A percentile compares a stretch with the other conserved stretches of the same genome.
Evolutionary conservation across 64 coral and sea anemone genomes (phyloP).

Genomic region (Stichodactyla helianthus): DNA sequence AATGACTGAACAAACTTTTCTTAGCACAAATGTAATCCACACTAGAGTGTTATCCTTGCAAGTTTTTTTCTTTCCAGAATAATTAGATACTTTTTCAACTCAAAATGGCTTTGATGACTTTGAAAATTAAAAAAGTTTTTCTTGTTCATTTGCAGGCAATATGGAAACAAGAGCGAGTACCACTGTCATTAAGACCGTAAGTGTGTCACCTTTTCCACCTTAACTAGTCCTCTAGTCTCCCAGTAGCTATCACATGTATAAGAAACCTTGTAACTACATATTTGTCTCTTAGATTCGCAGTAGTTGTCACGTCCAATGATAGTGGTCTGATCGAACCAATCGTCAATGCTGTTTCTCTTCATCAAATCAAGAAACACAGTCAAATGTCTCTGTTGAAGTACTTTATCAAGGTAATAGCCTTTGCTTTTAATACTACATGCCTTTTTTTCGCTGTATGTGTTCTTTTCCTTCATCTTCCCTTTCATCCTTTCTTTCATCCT

Average conservation of each 20-base stretch:
- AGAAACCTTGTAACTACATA: background rate
- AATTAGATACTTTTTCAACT: too few relatives aligned
- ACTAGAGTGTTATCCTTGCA: too few relatives aligned
- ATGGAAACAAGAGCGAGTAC: conserved; percentile 62
- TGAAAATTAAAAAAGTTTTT: background rate
- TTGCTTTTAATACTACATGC: too few relatives aligned
- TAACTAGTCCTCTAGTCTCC: too few relatives aligned
- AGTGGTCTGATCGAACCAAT: conserved; percentile 97
- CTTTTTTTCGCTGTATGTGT: too few relatives aligned
- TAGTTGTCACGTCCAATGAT: conserved; percentile 92
- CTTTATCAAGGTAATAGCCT: conserved; percentile 74
- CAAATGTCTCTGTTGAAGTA: conserved; percentile 96
- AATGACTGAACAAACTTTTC: too few relatives aligned
- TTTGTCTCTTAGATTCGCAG: conserved; percentile 64
- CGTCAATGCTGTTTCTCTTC: conserved; percentile 90
- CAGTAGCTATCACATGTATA: too few relatives aligned
- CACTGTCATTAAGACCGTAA: conserved; percentile 55
- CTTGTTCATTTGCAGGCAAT: conserved; percentile 23
- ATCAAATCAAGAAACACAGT: conserved; percentile 99
- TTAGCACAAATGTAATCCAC: too few relatives aligned
- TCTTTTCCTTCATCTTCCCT: too few relatives aligned
- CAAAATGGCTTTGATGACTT: too few relatives aligned
- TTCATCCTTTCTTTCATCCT: too few relatives aligned
- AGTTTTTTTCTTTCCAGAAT: too few relatives aligned
- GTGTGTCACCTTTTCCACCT: background rate